Conservation (phyloP, 2,797 vertebrate genomes). For the Pseudomugil gertrudae region DNA sequence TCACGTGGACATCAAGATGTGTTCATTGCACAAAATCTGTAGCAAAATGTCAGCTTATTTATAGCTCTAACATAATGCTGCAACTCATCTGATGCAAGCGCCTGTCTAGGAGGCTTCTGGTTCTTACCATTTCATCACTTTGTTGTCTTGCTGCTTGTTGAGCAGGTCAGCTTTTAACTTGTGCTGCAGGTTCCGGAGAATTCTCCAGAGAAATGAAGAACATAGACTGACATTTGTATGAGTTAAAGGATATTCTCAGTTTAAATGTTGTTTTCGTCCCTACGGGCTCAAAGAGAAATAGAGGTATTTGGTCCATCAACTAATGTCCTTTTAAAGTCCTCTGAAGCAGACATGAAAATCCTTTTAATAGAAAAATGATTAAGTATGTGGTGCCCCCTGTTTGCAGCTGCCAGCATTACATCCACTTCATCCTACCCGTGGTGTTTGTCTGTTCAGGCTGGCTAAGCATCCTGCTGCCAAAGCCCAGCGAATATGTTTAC, state of each 20-base stretch:
- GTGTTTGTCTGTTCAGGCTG: conserved; percentile 39
- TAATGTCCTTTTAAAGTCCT: conserved; percentile 50
- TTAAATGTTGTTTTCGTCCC: conserved; percentile 61
- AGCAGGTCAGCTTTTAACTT: conserved; percentile 41
- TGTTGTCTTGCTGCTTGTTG: conserved; percentile 23
- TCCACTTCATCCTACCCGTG: conserved; percentile 15
- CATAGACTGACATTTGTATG: conserved; percentile 58
- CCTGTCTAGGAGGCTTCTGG: conserved; percentile 5
- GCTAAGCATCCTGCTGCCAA: conserved; percentile 35
- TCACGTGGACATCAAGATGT: not conserved
- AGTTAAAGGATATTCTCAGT: conserved; percentile 35
- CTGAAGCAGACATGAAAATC: conserved; percentile 50
- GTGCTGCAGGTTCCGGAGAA: conserved; percentile 31
- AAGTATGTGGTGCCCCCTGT: conserved; percentile 69
- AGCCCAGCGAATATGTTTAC: conserved; percentile 54
- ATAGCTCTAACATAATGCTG: conserved; percentile 9
- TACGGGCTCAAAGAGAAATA: conserved; percentile 26
- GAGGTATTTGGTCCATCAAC: conserved; percentile 48
- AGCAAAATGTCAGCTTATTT: conserved; percentile 16
- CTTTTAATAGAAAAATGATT: conserved; percentile 41
- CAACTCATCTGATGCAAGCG: conserved; percentile 3
- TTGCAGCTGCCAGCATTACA: conserved; percentile 27
- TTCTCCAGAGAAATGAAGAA: conserved; percentile 45
- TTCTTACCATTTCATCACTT: conserved; percentile 37
- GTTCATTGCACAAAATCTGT: not conserved